Percentiles rank a stretch among this genome's conserved stretches.
Evolutionary conservation across 2,113 vertebrate species (phyloP).

Genomic region (Tamias sibiricus): DNA sequence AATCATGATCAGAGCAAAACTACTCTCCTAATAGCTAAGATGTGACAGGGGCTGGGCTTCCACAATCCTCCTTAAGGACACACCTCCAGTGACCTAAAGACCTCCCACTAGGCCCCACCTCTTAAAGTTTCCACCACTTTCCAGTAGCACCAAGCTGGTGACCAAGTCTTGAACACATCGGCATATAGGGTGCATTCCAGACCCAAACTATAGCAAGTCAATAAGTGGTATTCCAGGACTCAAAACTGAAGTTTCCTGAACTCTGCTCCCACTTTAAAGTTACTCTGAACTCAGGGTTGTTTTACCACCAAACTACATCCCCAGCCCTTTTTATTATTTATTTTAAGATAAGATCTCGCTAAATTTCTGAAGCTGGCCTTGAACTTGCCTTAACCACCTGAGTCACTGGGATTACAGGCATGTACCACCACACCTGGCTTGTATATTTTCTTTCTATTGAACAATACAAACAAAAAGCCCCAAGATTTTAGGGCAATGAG

Average conservation of each 20-base stretch:
- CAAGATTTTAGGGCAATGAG: background rate
- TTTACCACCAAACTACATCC: too few species aligned
- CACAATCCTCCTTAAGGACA: background rate
- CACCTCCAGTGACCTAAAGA: background rate
- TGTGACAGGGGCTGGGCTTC: background rate
- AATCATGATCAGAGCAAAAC: background rate
- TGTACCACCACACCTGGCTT: too few species aligned
- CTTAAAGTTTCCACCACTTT: background rate
- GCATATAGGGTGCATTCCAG: background rate
- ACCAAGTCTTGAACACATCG: background rate
- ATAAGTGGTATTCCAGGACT: background rate
- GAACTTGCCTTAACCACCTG: too few species aligned
- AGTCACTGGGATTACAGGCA: too few species aligned
- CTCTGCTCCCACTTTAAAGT: background rate
- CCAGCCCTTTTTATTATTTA: too few species aligned
- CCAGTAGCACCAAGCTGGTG: background rate
- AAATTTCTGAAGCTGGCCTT: too few species aligned
- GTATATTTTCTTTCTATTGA: background rate
- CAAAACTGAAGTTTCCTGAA: background rate
- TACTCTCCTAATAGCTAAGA: background rate
- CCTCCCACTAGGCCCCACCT: background rate
- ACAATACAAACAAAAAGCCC: background rate
- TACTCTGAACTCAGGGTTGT: background rate
- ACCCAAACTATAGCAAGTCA: background rate
- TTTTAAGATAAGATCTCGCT: too few species aligned